These are phyloP conservation scores for Cinclus mexicanus DNA, from an alignment of 2,113 vertebrate species.

Conservation along the genomic window DNA sequence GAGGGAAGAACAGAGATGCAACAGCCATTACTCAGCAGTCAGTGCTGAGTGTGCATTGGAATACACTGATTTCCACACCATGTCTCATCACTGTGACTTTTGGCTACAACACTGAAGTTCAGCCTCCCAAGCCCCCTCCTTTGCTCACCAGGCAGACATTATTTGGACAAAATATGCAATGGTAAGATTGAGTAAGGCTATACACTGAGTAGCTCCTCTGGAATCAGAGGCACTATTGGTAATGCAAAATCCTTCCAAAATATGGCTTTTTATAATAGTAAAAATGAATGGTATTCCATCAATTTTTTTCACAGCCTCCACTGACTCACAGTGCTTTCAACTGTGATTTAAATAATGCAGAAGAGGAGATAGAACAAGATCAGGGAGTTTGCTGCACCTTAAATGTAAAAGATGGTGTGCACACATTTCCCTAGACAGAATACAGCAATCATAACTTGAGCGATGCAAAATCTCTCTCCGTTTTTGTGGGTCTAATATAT, in stretches of 20 bases:
- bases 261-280: background rate
- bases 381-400: background rate
- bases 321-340: background rate
- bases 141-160: background rate
- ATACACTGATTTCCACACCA: background rate
- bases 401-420: background rate
- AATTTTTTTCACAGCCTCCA: background rate
- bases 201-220: background rate
- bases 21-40: background rate
- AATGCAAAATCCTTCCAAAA: background rate
- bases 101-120: background rate
- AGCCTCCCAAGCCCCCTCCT: background rate
- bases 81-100: background rate
- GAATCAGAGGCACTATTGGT: background rate
- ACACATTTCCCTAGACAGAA: background rate
- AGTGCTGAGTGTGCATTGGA: background rate
- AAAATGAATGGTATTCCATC: background rate
- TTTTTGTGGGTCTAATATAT: background rate
- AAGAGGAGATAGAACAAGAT: background rate
- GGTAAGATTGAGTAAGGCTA: background rate
- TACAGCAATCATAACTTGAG: background rate
- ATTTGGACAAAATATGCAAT: background rate
- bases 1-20: background rate
- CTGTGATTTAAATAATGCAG: constrained; percentile 25
- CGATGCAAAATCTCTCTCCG: background rate